Percentiles rank a stretch among this genome's conserved stretches.
Evolutionary conservation across 2,888 invertebrate genomes (phyloP).

Genomic region (Aporophyla nigra): DNA sequence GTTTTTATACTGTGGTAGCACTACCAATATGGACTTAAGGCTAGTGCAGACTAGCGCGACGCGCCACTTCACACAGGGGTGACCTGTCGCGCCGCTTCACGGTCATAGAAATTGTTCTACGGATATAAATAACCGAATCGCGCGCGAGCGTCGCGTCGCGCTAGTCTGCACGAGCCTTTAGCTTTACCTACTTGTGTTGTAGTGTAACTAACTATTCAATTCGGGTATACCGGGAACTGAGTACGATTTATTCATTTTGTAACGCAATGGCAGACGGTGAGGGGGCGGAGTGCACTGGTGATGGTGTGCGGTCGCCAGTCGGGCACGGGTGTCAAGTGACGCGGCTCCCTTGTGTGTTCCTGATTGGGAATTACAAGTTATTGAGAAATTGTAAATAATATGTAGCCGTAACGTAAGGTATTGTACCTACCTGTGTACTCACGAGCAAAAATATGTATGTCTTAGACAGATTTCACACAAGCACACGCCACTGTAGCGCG

Average conservation of each 20-base stretch:
- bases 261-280: slow-evolving; percentile 4
- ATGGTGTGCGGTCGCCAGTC: not conserved
- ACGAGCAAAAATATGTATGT: not conserved
- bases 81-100: too few species aligned
- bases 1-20: too few species aligned
- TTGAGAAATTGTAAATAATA: not conserved
- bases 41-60: too few species aligned
- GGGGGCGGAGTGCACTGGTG: not conserved
- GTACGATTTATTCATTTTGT: slow-evolving; percentile 5
- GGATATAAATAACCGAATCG: too few species aligned
- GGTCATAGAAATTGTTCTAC: too few species aligned
- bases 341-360: not conserved
- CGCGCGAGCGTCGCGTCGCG: too few species aligned
- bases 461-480: too few species aligned
- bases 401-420: not conserved
- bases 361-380: not conserved
- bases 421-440: not conserved
- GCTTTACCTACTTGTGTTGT: not conserved
- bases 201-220: not conserved
- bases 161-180: too few species aligned
- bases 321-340: not conserved
- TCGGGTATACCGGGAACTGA: too few species aligned
- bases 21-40: not conserved
- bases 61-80: too few species aligned
- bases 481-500: too few species aligned